phyloP scores from a whole-genome alignment of 2,113 vertebrate genomes.

The Aptenodytes forsteri region DNA sequence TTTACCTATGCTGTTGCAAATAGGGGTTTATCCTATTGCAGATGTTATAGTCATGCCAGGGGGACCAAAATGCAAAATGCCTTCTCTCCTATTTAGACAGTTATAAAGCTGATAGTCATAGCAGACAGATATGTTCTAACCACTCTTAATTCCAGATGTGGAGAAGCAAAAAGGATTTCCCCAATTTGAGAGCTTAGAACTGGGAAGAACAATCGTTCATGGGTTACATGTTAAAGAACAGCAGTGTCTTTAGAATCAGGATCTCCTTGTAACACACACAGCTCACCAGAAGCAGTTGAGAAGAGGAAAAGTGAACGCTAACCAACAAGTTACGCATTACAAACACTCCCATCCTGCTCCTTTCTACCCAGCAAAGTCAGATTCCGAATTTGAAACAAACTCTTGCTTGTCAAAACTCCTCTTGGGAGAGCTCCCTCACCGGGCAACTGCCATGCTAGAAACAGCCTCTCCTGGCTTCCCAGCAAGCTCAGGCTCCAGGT shows the following conservation, averaged over 20 bases:
- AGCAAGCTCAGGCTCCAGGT: conserved; percentile 4
- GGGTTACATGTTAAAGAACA: not conserved
- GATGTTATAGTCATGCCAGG: not conserved
- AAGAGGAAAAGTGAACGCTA: not conserved
- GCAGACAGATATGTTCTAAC: not conserved
- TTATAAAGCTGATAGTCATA: not conserved
- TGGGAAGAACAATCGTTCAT: not conserved
- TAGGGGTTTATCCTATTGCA: not conserved
- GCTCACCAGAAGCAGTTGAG: not conserved
- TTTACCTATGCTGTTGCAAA: not conserved
- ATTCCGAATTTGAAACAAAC: not conserved
- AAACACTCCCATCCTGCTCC: not conserved
- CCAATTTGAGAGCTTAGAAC: not conserved
- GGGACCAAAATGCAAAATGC: not conserved
- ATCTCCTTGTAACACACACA: not conserved
- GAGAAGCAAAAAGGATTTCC: not conserved
- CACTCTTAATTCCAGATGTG: not conserved
- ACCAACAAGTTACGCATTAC: fast-evolving
- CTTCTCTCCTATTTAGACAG: not conserved
- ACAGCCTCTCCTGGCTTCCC: not conserved
- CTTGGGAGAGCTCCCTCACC: conserved; percentile 14
- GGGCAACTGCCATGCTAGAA: not conserved
- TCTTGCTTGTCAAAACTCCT: conserved; percentile 22
- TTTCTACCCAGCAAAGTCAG: not conserved
- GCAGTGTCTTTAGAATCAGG: not conserved